These are phyloP conservation scores for Tragelaphus scriptus DNA, from an alignment of 2,113 vertebrate genomes.

Conservation along the genomic window DNA sequence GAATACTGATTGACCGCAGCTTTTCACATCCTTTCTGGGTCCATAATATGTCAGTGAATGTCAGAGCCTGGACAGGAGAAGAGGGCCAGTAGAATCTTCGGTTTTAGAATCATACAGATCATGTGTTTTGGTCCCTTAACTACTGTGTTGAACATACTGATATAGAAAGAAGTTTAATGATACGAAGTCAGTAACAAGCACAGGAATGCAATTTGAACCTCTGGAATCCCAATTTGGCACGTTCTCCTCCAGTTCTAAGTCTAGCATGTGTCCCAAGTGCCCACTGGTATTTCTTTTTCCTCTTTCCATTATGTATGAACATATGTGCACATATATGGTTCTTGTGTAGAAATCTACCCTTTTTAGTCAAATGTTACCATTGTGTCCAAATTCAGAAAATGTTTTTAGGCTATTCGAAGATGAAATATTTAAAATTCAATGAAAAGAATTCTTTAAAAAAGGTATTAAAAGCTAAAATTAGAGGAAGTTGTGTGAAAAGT, in stretches of 20 bases:
- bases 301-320: neutral
- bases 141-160: neutral
- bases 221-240: neutral
- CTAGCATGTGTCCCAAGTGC: neutral
- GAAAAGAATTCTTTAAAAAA: neutral
- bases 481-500: neutral
- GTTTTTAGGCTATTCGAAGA: neutral
- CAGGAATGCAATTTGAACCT: neutral
- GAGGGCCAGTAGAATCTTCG: neutral
- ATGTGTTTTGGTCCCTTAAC: neutral
- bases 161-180: neutral
- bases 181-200: neutral
- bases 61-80: neutral
- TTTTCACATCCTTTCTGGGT: conserved; percentile 5
- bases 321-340: neutral
- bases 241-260: neutral
- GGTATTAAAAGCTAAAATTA: neutral
- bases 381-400: neutral
- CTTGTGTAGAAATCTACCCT: neutral
- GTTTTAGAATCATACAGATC: neutral
- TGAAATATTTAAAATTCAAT: neutral
- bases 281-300: neutral
- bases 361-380: neutral
- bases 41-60: neutral
- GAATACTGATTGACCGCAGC: conserved; percentile 39